Evolutionary conservation across 2,888 invertebrate genomes (phyloP).

Genomic region (Chalcosyrphus nemorum): DNA sequence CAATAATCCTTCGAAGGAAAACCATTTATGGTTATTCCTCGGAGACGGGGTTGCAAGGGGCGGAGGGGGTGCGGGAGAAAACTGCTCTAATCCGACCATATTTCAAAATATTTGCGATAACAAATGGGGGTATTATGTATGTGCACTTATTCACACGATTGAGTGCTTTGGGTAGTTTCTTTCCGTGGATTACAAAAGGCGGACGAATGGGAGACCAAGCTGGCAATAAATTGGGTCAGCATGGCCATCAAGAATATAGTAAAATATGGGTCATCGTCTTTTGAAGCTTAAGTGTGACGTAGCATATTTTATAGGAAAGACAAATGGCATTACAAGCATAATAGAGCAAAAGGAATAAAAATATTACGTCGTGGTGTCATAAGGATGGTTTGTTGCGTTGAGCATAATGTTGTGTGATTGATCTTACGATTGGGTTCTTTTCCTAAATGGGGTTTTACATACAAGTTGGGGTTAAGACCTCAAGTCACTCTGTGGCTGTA

Average conservation of each 20-base stretch:
- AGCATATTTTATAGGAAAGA: neutral
- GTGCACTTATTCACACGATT: conserved; percentile 49
- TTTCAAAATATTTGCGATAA: conserved; percentile 62
- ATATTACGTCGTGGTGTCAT: neutral
- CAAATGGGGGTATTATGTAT: conserved; percentile 55
- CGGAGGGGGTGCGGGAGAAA: neutral
- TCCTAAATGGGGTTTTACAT: too few relatives aligned
- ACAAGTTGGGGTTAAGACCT: too few relatives aligned
- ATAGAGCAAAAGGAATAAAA: neutral
- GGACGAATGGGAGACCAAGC: conserved; percentile 28
- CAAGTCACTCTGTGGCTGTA: too few relatives aligned
- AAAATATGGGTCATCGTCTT: conserved; percentile 35
- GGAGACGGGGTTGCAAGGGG: neutral
- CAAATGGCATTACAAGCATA: neutral
- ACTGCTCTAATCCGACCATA: conserved; percentile 48
- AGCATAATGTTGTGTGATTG: too few relatives aligned
- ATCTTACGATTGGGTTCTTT: too few relatives aligned
- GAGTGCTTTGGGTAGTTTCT: conserved; percentile 44
- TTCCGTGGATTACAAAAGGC: conserved; percentile 14
- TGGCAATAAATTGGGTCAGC: conserved; percentile 40
- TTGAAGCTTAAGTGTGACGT: neutral
- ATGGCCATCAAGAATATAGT: conserved; percentile 8
- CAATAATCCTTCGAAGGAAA: conserved; percentile 53
- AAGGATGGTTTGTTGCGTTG: too few relatives aligned
- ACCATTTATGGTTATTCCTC: conserved; percentile 35